Evolutionary conservation across 1,140 invertebrate species (phyloP).

Genomic region (Heliconius congener): DNA sequence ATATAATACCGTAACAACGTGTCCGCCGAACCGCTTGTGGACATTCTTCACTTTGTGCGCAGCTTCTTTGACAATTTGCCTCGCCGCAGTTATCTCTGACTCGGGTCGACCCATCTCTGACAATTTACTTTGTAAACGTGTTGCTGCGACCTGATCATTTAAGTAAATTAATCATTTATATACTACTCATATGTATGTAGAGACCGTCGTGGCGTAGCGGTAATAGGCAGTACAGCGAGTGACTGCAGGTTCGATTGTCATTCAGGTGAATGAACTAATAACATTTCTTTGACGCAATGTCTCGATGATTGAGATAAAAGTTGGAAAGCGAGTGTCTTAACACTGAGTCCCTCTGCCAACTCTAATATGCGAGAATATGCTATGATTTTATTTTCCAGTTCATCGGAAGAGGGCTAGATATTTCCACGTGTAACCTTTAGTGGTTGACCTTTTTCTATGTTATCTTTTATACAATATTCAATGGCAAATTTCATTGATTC

Average conservation of each 20-base stretch:
- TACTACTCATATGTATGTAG: not conserved
- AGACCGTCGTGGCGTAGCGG: no score
- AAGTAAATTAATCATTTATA: not conserved
- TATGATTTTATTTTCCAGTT: no score
- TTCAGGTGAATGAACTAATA: no score
- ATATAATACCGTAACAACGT: slow-evolving; percentile 63
- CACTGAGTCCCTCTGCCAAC: not conserved
- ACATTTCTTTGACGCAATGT: no score
- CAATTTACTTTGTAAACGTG: slow-evolving; percentile 65
- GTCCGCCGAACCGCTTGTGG: slow-evolving; percentile 65
- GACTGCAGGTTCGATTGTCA: no score
- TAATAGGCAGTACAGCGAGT: no score
- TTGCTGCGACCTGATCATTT: slow-evolving; percentile 58
- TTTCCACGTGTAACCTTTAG: not conserved
- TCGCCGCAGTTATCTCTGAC: slow-evolving; percentile 65
- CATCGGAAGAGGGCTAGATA: not conserved
- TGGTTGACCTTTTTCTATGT: not conserved
- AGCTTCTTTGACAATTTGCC: slow-evolving; percentile 65
- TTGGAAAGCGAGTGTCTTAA: not conserved
- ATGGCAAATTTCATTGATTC: no score
- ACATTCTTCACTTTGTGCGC: slow-evolving; percentile 72
- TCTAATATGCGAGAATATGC: no score
- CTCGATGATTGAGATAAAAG: not conserved
- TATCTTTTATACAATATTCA: not conserved
- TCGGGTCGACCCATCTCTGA: slow-evolving; percentile 68